A percentile compares a stretch with the other conserved stretches of the same genome.
Conservation (phyloP, 1,140 invertebrate species). For the Hyphantria cunea region DNA sequence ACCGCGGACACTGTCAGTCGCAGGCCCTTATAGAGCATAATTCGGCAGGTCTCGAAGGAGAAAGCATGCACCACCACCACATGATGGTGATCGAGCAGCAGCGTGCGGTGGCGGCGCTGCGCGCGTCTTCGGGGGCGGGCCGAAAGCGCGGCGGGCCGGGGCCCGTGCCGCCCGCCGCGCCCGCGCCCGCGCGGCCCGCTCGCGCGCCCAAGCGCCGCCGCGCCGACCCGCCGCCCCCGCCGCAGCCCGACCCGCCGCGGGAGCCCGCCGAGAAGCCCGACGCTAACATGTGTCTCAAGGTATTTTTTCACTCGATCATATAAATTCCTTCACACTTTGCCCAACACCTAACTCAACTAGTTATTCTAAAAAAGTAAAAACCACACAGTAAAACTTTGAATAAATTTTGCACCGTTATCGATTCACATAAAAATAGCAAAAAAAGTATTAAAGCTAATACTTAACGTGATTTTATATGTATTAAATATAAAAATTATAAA, state of each 20-base stretch:
- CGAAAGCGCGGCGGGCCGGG: constrained; percentile 82
- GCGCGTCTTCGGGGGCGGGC: constrained; percentile 83
- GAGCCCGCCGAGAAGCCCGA: constrained; percentile 90
- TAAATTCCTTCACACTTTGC: too few species aligned
- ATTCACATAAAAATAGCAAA: too few species aligned
- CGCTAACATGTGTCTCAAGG: constrained; percentile 91
- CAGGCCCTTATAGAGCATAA: too few species aligned
- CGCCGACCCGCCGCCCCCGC: constrained; percentile 77
- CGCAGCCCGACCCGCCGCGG: constrained; percentile 76
- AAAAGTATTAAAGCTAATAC: too few species aligned
- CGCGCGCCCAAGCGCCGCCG: constrained; percentile 61
- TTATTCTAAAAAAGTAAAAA: too few species aligned
- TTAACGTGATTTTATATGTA: too few species aligned
- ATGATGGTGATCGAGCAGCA: constrained; percentile 77
- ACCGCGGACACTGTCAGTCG: too few species aligned
- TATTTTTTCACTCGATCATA: too few species aligned
- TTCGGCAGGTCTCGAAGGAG: constrained; percentile 69
- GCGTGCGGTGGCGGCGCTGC: constrained; percentile 67
- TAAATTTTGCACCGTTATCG: too few species aligned
- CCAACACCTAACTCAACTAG: too few species aligned
- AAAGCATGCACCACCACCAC: constrained; percentile 73
- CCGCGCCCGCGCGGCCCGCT: constrained; percentile 52
- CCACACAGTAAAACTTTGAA: too few species aligned
- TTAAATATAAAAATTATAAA: too few species aligned
- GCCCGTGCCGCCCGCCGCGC: constrained; percentile 41